Evolutionary conservation across 2,888 invertebrate genomes (phyloP).

Genomic region (Bellardia bayeri): DNA sequence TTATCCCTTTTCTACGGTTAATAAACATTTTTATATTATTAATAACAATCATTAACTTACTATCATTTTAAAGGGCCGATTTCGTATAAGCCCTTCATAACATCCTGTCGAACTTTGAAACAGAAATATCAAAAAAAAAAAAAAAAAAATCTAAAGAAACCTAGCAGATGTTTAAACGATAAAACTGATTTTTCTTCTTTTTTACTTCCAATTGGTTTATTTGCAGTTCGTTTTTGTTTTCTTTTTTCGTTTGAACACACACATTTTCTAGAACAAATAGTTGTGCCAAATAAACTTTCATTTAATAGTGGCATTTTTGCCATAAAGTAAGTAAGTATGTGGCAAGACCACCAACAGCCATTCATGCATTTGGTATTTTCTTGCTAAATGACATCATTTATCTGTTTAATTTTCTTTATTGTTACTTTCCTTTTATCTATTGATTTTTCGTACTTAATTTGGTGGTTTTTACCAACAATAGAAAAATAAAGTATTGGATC

Average conservation of each 20-base stretch:
- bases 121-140: not conserved
- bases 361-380: slow-evolving; percentile 26
- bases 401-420: slow-evolving; percentile 70
- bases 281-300: slow-evolving; percentile 70
- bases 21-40: too few species aligned
- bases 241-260: slow-evolving; percentile 2
- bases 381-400: slow-evolving; percentile 71
- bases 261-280: slow-evolving; percentile 59
- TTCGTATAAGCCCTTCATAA: not conserved
- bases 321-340: slow-evolving; percentile 23
- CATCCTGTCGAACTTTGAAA: not conserved
- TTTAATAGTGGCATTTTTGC: slow-evolving; percentile 33
- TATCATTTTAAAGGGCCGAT: not conserved
- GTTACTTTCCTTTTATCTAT: slow-evolving; percentile 69
- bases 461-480: slow-evolving; percentile 56
- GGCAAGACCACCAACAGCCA: slow-evolving; percentile 21
- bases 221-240: not conserved
- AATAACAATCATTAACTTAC: not conserved
- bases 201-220: slow-evolving; percentile 26
- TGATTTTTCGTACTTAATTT: slow-evolving; percentile 70
- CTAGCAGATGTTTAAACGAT: slow-evolving; percentile 39
- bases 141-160: not conserved
- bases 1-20: too few species aligned
- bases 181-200: slow-evolving; percentile 41
- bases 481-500: slow-evolving; percentile 29